Evolutionary conservation across 2,888 invertebrate species (phyloP).

Genomic region (Leistus spinibarbis): DNA sequence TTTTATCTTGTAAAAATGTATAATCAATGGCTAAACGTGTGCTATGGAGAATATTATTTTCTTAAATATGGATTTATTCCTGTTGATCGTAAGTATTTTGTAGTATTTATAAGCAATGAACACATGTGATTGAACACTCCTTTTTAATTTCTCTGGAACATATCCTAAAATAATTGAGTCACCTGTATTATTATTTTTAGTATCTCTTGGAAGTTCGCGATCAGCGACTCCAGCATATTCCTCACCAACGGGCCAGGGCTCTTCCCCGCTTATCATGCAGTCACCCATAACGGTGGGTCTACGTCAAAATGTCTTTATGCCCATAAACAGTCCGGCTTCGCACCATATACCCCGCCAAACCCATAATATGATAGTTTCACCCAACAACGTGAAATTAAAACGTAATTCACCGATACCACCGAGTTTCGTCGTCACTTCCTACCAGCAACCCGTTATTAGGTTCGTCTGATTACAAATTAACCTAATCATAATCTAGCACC

Average conservation of each 20-base stretch:
- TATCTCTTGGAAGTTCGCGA: slow-evolving; percentile 90
- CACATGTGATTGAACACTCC: not conserved
- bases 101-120: too few species aligned
- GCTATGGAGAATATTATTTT: not conserved
- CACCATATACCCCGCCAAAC: slow-evolving; percentile 48
- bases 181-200: slow-evolving; percentile 56
- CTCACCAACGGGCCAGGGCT: slow-evolving; percentile 71
- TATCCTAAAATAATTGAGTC: not conserved
- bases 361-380: slow-evolving; percentile 38
- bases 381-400: slow-evolving; percentile 55
- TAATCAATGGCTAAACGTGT: not conserved
- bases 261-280: slow-evolving; percentile 71
- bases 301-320: slow-evolving; percentile 89
- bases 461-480: slow-evolving; percentile 42
- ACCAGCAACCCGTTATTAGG: slow-evolving; percentile 56
- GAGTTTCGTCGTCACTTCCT: slow-evolving; percentile 50
- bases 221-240: slow-evolving; percentile 92
- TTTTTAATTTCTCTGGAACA: too few species aligned
- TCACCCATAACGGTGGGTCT: slow-evolving; percentile 73
- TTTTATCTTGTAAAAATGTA: not conserved
- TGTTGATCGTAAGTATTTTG: not conserved
- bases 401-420: slow-evolving; percentile 57
- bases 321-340: slow-evolving; percentile 76
- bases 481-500: too few species aligned
- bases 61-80: not conserved